Base-by-base conservation (phyloP, 2,888 invertebrate genomes). In the Drosophila siamana region DNA sequence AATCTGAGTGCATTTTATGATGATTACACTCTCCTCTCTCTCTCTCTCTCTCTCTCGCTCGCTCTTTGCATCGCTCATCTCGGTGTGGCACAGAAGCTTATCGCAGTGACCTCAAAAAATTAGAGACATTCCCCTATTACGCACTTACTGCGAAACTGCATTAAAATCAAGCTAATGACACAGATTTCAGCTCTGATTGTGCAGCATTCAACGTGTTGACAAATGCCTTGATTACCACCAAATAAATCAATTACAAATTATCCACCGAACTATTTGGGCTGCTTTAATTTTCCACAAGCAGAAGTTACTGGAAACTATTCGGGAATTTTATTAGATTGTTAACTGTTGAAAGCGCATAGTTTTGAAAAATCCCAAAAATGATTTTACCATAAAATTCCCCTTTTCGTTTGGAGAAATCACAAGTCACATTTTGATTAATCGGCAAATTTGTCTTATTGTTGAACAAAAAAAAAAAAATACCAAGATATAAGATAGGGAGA, bases 1-100 rank as follows among this genome's bases (percentile, higher is more conserved):
- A 74, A 75, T 75, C 50, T 66, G 54, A 66, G 54, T 76, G 76
- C 71, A 71, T 76, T 74, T 74, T 52, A 71, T 62, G 74, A 26
- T 73, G 62, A 73, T 75, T 72, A 52, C 52, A 48, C 19, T 22
- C 3, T 1, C 38, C 38, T 6, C 13, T 38, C 38, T 38, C n/a
- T 13, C 2, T 38, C 13, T 7, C 38, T 16, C 15, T 52, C 15
- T 33, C 13, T 38, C 38, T 3, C n/a, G 4, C 4, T 19, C 9
- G 4, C 19, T 41, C 19, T 54, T 33, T 52, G 36, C 48, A 70
- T 47, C 30, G n/a, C 11, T n/a, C n/a, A 26, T 36, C 33, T 33
- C n/a, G n/a, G 38, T 11, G 11, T 38, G 4, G 36, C 52, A 51
- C 22, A 33, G 11, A 44, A 55, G 22, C 70, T 16, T 40, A 11